Evolutionary conservation across 2,888 invertebrate genomes (phyloP).

Genomic region (Drosophila lutescens): DNA sequence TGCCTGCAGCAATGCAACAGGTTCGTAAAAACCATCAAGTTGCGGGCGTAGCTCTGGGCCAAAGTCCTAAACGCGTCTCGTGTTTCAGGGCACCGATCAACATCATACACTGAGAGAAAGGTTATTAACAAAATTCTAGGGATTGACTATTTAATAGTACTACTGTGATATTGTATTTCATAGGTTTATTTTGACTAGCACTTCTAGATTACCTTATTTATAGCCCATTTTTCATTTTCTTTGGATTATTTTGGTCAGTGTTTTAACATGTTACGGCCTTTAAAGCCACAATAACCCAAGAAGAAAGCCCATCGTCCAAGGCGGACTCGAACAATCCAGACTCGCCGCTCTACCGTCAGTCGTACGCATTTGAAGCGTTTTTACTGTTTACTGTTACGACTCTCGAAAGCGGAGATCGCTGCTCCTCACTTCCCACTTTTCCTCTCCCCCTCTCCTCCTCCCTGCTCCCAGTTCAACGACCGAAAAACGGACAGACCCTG

Average conservation of each 20-base stretch:
- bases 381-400: constrained; percentile 69
- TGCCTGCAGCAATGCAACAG: constrained; percentile 40
- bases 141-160: too few species aligned
- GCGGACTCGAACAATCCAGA: constrained; percentile 29
- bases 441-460: constrained; percentile 15
- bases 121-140: too few species aligned
- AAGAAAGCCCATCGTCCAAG: constrained; percentile 32
- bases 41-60: constrained; percentile 51
- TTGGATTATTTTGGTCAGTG: constrained; percentile 13
- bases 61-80: constrained; percentile 46
- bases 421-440: constrained; percentile 25
- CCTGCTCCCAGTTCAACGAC: constrained; percentile 65
- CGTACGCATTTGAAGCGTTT: constrained; percentile 58
- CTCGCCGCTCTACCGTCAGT: constrained; percentile 16
- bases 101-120: constrained; percentile 13
- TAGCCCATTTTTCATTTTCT: not conserved
- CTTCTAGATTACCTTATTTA: not conserved
- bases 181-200: not conserved
- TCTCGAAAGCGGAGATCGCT: constrained; percentile 66
- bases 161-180: too few species aligned
- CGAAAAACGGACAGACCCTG: constrained; percentile 62
- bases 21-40: constrained; percentile 49
- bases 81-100: constrained; percentile 36
- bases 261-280: constrained; percentile 35
- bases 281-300: constrained; percentile 24